Evolutionary conservation across 2,797 vertebrate species (phyloP).

Genomic region (Epinephelus awoara): DNA sequence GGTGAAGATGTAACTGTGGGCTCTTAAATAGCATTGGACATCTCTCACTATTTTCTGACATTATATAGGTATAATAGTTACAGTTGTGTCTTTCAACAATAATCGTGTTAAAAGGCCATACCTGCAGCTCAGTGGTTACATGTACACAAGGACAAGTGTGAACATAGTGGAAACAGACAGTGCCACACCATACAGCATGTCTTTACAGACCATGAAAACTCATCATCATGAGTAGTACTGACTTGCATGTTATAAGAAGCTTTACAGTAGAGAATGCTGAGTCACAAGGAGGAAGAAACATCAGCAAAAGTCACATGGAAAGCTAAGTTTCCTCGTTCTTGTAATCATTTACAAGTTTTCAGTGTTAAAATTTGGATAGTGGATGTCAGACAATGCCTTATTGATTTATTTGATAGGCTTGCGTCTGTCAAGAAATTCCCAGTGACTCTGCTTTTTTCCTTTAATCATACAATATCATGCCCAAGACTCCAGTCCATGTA

Average conservation of each 20-base stretch:
- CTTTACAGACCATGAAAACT: background rate
- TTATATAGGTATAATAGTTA: too few species aligned
- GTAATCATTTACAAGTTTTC: background rate
- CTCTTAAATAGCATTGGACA: too few species aligned
- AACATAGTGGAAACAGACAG: background rate
- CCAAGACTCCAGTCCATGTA: background rate
- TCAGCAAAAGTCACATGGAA: background rate
- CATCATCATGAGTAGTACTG: background rate
- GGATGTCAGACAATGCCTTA: background rate
- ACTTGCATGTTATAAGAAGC: background rate
- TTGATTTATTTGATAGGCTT: background rate
- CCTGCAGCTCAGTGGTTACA: background rate
- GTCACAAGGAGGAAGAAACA: constrained; percentile 19
- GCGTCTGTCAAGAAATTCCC: background rate
- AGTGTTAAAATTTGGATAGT: constrained; percentile 8
- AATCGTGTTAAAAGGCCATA: background rate
- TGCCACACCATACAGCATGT: background rate
- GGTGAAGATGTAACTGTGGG: too few species aligned
- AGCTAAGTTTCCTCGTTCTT: constrained; percentile 25
- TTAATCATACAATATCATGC: background rate
- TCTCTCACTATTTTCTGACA: too few species aligned
- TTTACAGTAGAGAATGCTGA: background rate
- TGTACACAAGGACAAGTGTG: background rate
- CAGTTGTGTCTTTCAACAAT: too few species aligned
- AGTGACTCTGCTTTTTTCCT: constrained; percentile 11